A percentile compares a stretch with the other conserved stretches of the same genome.
phyloP scores from a whole-genome alignment of 1,140 invertebrate genomes.

The Steinernema feltiae region DNA sequence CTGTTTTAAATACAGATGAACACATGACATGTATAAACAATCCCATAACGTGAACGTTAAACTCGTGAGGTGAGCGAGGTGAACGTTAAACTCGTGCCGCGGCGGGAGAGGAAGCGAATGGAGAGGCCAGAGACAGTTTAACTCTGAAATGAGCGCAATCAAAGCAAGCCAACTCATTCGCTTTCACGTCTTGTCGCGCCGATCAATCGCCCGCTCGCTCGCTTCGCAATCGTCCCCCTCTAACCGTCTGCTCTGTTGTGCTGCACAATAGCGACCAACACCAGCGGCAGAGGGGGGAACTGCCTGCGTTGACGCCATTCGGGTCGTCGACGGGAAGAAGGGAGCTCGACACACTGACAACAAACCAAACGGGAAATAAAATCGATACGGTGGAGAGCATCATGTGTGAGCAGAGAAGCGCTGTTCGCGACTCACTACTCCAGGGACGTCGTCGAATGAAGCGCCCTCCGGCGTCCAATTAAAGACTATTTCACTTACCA shows the following conservation, averaged over 20 bases:
- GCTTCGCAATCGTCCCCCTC: too few relatives aligned
- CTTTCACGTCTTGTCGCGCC: too few relatives aligned
- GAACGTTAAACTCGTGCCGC: too few relatives aligned
- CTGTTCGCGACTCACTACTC: too few relatives aligned
- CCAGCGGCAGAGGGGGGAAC: background rate
- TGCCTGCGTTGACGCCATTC: too few relatives aligned
- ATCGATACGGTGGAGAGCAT: constrained; percentile 9
- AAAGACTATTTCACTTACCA: background rate
- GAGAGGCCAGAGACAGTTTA: background rate
- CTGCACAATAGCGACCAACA: constrained; percentile 10
- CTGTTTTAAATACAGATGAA: too few relatives aligned
- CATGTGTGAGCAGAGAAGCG: background rate
- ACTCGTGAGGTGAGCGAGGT: too few relatives aligned
- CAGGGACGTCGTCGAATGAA: too few relatives aligned
- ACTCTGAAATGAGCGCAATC: background rate
- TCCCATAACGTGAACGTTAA: too few relatives aligned
- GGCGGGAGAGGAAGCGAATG: background rate
- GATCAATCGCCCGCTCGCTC: background rate
- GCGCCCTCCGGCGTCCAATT: constrained; percentile 9
- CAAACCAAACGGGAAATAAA: background rate
- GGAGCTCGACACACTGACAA: background rate
- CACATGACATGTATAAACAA: too few relatives aligned
- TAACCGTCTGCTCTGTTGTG: constrained; percentile 1
- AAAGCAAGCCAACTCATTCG: background rate
- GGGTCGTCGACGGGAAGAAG: background rate